Conservation (phyloP, 2,113 vertebrate species). For the Cinclus cinclus region DNA sequence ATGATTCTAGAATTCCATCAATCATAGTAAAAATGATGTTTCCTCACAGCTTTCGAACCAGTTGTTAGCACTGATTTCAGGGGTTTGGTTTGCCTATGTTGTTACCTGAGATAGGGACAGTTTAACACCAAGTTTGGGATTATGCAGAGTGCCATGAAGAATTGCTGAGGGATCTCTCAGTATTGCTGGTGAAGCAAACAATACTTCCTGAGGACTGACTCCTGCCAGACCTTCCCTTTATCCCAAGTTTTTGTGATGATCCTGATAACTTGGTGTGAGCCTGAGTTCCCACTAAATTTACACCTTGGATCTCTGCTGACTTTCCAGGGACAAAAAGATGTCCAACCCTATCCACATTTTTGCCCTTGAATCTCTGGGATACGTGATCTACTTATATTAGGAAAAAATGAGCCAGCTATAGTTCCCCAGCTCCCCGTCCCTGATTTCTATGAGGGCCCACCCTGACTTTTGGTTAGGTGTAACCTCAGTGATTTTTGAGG, state of each 20-base stretch:
- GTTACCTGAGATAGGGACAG: neutral
- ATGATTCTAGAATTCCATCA: neutral
- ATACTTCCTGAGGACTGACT: neutral
- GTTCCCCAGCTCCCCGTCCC: neutral
- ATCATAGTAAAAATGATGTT: neutral
- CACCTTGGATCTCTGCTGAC: neutral
- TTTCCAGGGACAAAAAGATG: neutral
- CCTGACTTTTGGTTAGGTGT: neutral
- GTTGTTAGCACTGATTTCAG: neutral
- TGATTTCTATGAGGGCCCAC: neutral
- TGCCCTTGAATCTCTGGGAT: neutral
- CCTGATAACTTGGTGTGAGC: neutral
- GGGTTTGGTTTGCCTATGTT: neutral
- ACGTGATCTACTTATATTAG: neutral
- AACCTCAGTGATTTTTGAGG: neutral
- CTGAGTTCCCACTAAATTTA: neutral
- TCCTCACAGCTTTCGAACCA: neutral
- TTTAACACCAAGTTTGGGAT: rapidly evolving
- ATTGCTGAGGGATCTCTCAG: neutral
- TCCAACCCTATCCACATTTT: neutral
- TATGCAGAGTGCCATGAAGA: neutral
- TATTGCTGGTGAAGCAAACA: neutral
- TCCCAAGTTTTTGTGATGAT: neutral
- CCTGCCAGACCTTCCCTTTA: neutral
- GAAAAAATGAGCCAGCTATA: neutral